A percentile compares a stretch with the other conserved stretches of the same genome.
phyloP scores from a whole-genome alignment of 1,140 invertebrate genomes.

The Xylocopa sonorina region DNA sequence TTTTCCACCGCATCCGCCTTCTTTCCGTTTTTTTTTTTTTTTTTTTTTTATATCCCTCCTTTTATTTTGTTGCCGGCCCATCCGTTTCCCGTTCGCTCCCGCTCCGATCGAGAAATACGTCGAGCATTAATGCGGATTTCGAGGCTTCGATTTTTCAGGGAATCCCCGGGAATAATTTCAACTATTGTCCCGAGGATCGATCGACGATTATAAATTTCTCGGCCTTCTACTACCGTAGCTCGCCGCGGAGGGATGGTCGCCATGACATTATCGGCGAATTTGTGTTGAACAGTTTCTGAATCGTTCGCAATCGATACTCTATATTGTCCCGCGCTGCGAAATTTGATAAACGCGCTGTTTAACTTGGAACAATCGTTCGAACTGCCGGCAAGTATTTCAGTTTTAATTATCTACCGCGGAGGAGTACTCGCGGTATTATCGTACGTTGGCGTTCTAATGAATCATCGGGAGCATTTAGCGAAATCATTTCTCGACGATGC shows the following conservation, averaged over 20 bases:
- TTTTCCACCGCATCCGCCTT: no score
- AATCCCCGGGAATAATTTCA: background rate
- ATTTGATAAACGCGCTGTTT: background rate
- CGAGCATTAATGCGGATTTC: background rate
- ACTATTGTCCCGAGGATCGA: background rate
- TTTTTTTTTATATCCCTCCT: background rate
- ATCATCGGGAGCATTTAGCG: no score
- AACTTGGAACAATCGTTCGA: no score
- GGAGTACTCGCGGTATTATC: no score
- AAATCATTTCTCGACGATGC: no score
- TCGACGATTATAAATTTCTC: background rate
- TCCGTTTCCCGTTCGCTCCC: background rate
- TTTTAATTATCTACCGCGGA: no score
- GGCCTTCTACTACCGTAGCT: no score
- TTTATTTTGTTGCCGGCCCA: no score
- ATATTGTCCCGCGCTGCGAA: background rate
- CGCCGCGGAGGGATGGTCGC: background rate
- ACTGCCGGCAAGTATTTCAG: no score
- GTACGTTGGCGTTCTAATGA: no score
- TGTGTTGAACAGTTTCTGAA: background rate
- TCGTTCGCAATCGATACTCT: background rate
- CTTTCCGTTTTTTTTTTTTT: background rate
- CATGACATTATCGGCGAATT: background rate
- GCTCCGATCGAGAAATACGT: background rate
- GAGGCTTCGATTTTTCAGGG: background rate